These are phyloP conservation scores for Cryptus viduatorius DNA, from an alignment of 2,888 invertebrate species.

Conservation along the genomic window DNA sequence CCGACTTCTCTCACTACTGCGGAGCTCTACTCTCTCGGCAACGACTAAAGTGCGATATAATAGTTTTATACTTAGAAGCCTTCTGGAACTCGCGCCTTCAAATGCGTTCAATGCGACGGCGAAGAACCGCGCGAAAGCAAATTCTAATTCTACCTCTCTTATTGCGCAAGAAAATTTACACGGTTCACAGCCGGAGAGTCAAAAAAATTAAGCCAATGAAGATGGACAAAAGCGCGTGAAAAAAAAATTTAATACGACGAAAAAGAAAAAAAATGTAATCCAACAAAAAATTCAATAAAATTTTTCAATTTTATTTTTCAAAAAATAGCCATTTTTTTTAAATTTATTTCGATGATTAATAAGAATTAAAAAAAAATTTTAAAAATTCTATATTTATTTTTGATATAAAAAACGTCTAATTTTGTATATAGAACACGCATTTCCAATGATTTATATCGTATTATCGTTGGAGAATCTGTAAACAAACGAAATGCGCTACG, in stretches of 20 bases:
- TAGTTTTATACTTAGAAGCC: conserved; percentile 32
- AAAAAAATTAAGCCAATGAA: neutral
- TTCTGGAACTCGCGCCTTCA: conserved; percentile 21
- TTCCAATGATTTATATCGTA: no score
- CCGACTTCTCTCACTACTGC: conserved; percentile 44
- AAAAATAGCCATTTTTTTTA: no score
- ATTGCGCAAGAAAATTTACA: conserved; percentile 16
- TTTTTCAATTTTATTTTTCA: no score
- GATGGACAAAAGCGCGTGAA: neutral
- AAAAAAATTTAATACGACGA: neutral
- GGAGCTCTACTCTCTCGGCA: conserved; percentile 26
- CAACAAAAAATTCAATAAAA: neutral
- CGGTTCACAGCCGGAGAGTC: neutral
- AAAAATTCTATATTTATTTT: no score
- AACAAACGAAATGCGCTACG: no score
- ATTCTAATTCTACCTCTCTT: neutral
- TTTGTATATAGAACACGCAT: no score
- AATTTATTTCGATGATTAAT: no score
- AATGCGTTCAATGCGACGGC: conserved; percentile 20
- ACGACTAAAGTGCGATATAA: conserved; percentile 37
- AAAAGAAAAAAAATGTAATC: neutral
- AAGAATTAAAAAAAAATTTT: neutral
- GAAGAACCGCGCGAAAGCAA: conserved; percentile 20
- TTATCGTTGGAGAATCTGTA: no score
- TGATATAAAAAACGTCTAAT: no score